Evolutionary conservation across 2,113 vertebrate species (phyloP), one percentile per base, ranked within the genome.

Genomic region (Platysteira castanea): DNA sequence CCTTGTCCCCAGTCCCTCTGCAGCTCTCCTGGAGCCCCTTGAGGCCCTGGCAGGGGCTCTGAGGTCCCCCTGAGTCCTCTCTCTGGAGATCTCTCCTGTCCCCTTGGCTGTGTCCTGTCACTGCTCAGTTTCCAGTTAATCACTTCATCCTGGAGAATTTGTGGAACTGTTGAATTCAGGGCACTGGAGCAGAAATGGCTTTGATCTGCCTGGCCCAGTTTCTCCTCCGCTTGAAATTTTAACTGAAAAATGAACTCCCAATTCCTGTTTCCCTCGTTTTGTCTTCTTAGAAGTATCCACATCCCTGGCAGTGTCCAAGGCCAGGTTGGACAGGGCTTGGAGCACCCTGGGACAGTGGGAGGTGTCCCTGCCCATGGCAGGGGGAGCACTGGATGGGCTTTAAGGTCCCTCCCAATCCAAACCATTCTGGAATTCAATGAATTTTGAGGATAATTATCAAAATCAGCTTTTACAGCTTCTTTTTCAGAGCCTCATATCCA

Each of bases 31-130:
- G 61, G 73, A 77, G 52, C 63, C 53, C 61, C 52, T 85, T 2
- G 0, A 50, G 31, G 13, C 5, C 24, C 61, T 76, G 28, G 0
- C 1, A 63, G 35, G n/a, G n/a, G 5, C 49, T 74, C 23, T 14
- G 17, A 60, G 8, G 1, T 60, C 9, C 7, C 18, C n/a, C 24
- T 41, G 41, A 2, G 11, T 46, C 13, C 47, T 61, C n/a, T 46
- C 33, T 13, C 47, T 33, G 54, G 13, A 53, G 46, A 23, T 65
- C 47, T n/a, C 61, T 69, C 31, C 46, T 57, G 46, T 86, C 71
- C 52, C 2, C 75, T 35, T n/a, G 74, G 44, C 69, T 3, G 8
- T 11, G 30, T 21, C 10, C 70, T 52, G 47, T 49, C 22, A 6
- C 16, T 9, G 21, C 64, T 93, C 74, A 39, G 64, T 87, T 85